Evolutionary conservation across 2,113 vertebrate genomes (phyloP), one percentile per base, ranked within the genome.

Genomic region (Phrynosoma blainvillii): DNA sequence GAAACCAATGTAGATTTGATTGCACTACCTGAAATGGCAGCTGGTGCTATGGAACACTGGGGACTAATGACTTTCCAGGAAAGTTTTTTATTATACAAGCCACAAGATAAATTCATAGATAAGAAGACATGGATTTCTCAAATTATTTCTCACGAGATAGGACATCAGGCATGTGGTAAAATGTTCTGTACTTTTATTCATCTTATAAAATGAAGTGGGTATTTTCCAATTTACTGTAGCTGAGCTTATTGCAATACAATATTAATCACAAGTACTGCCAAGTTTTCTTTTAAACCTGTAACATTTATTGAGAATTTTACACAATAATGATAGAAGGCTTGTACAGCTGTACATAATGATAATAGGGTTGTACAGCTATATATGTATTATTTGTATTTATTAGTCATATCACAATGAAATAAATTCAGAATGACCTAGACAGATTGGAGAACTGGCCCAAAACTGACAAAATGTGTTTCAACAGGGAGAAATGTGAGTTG

Each of bases 111-210:
- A 89, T 88, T 92, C 59, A 90, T 87, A n/a, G 78, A 23, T 71
- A 92, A 84, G 84, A 97, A 95, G 84, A 79, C 56, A 18, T 1
- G 89, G 65, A 94, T 97, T 89, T 86, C 91, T 52, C 59, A 79
- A 75, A 79, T 95, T 85, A 42, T 97, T 79, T 95, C 97, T 80
- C 97, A 98, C n/a, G 97, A 98, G 90, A 88, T 97, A 11, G 96
- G 92, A 94, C 97, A 98, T 92, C 97, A 98, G 97, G 97, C 94
- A 97, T 18, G 96, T 97, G 95, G 94, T 96, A 96, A 96, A 96
- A 96, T 83, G 20, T 90, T 95, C 87, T 87, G 65, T 85, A 56
- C 14, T 86, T 89, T 82, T 90, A 10, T 90, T 95, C 90, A 36
- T 62, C 47, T 73, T 78, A 6, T n/a, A 54, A 14, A 92, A 0